Percentiles rank a stretch among this genome's conserved stretches.
phyloP scores from a whole-genome alignment of 2,113 vertebrate genomes.

The Rhombomys opimus region DNA sequence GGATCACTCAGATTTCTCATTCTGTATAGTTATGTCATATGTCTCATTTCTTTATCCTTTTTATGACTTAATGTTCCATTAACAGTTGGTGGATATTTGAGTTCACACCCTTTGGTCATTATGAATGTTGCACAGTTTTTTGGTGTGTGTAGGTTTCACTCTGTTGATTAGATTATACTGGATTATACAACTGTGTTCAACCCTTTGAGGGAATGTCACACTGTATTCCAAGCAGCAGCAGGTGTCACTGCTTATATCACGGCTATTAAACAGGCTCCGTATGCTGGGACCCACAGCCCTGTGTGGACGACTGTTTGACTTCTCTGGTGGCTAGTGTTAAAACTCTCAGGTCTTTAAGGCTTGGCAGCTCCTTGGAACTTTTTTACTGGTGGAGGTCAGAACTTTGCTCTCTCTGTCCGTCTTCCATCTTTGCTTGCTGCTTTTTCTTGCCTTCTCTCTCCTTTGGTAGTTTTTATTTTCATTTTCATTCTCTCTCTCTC shows the following conservation, averaged over 20 bases:
- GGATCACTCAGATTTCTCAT: neutral
- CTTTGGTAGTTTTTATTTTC: too few species aligned
- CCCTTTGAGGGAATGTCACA: neutral
- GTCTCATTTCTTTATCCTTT: neutral
- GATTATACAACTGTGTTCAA: neutral
- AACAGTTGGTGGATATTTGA: neutral
- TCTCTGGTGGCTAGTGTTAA: neutral
- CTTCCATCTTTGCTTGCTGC: neutral
- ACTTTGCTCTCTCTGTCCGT: neutral
- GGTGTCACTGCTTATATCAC: too few species aligned
- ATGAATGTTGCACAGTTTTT: neutral
- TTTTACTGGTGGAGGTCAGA: neutral
- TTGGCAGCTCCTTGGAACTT: neutral
- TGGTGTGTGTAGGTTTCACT: neutral
- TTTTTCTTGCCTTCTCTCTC: neutral
- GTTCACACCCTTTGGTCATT: neutral
- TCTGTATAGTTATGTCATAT: neutral
- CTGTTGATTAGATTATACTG: neutral
- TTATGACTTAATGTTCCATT: neutral
- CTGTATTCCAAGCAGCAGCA: neutral
- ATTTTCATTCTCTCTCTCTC: neutral
- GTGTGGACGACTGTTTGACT: neutral
- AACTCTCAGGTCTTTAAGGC: neutral
- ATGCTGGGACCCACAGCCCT: neutral
- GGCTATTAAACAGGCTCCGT: neutral